Percentiles rank a stretch among this genome's conserved stretches.
phyloP scores from a whole-genome alignment of 1,140 invertebrate genomes.

The Drosophila persimilis region DNA sequence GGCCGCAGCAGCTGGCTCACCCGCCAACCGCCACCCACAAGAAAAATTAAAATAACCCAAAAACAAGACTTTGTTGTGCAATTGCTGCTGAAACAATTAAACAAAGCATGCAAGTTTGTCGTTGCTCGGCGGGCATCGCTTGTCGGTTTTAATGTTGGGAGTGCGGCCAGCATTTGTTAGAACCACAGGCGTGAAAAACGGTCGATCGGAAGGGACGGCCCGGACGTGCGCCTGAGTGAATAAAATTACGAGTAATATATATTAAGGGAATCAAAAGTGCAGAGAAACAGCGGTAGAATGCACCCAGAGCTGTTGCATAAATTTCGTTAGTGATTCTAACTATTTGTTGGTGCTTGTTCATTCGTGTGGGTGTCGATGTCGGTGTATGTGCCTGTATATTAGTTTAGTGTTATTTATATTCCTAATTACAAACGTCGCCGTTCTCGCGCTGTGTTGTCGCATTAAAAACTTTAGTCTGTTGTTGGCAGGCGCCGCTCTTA shows the following conservation, averaged over 20 bases:
- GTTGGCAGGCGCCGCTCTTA: slow-evolving; percentile 32
- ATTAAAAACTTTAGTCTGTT: slow-evolving; percentile 47
- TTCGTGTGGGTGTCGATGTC: slow-evolving; percentile 36
- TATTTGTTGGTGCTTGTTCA: slow-evolving; percentile 41
- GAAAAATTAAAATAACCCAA: slow-evolving; percentile 15
- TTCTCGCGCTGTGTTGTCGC: slow-evolving; percentile 17
- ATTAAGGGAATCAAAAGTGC: slow-evolving; percentile 32
- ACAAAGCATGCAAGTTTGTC: slow-evolving; percentile 44
- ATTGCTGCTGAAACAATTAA: slow-evolving; percentile 39
- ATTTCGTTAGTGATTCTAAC: slow-evolving; percentile 55
- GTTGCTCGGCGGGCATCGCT: slow-evolving; percentile 20
- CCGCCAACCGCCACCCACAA: background rate
- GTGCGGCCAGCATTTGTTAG: background rate
- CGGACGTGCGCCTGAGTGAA: background rate
- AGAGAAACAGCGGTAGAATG: slow-evolving; percentile 27
- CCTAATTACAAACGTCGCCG: slow-evolving; percentile 49
- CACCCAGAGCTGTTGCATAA: slow-evolving; percentile 43
- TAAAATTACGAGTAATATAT: slow-evolving; percentile 9
- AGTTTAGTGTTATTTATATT: slow-evolving; percentile 62
- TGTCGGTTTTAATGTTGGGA: slow-evolving; percentile 3
- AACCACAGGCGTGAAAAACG: background rate
- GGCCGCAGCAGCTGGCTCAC: background rate
- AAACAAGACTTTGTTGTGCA: slow-evolving; percentile 54
- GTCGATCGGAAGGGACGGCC: background rate
- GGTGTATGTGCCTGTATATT: slow-evolving; percentile 41